phyloP scores from a whole-genome alignment of 2,797 vertebrate species.

The Artibeus lituratus region DNA sequence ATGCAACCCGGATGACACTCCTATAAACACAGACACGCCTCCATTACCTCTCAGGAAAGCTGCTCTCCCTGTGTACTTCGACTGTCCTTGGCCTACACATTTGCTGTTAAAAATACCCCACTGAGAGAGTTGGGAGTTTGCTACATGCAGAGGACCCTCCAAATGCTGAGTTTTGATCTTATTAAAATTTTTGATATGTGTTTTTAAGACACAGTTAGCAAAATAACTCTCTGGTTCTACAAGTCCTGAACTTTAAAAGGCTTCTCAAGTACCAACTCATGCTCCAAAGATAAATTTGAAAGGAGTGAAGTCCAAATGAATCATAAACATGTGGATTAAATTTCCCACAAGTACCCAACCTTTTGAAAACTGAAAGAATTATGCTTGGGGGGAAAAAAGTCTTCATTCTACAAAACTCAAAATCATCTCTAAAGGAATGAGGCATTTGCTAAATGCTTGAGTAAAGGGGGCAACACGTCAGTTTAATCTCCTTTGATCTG shows the following conservation, averaged over 20 bases:
- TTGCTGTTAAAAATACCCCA: not conserved
- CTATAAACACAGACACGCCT: not conserved
- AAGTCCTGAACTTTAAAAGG: conserved; percentile 68
- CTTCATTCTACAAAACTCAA: conserved; percentile 59
- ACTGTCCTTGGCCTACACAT: not conserved
- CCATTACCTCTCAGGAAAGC: not conserved
- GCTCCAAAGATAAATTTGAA: conserved; percentile 72
- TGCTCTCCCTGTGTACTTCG: no score
- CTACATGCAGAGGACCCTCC: not conserved
- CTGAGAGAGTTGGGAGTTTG: not conserved
- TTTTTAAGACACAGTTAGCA: conserved; percentile 54
- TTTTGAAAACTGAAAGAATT: conserved; percentile 67
- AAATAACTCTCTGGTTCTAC: conserved; percentile 62
- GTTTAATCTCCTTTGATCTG: conserved; percentile 48
- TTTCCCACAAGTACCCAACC: conserved; percentile 61
- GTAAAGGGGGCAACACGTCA: not conserved
- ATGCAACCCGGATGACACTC: not conserved
- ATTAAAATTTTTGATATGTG: conserved; percentile 14
- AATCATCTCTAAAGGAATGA: conserved; percentile 57
- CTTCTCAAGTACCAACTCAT: conserved; percentile 56
- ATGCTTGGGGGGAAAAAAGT: not conserved
- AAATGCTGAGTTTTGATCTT: conserved; percentile 18
- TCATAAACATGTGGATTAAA: conserved; percentile 74
- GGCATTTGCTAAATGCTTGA: conserved; percentile 34
- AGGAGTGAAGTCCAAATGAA: conserved; percentile 60